phyloP scores from a whole-genome alignment of 2,113 vertebrate genomes.

The Globicephala melas region DNA sequence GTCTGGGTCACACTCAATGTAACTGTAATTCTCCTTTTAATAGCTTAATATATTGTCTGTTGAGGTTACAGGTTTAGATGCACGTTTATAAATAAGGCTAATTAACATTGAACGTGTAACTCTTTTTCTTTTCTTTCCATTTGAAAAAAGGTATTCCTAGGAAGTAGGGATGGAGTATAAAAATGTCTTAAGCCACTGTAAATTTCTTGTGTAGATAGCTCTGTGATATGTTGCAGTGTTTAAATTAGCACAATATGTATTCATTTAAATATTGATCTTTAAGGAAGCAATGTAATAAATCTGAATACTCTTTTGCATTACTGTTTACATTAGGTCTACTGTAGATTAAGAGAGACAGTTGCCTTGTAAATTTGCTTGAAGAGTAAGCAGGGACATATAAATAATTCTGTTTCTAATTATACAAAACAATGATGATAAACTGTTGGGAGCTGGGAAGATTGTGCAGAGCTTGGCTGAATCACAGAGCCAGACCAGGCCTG shows the following conservation, averaged over 20 bases:
- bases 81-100: conserved; percentile 82
- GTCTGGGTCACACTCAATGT: conserved; percentile 40
- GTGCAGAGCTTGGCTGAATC: conserved; percentile 75
- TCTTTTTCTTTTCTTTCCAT: conserved; percentile 50
- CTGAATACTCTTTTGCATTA: conserved; percentile 82
- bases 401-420: conserved; percentile 90
- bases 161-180: conserved; percentile 79
- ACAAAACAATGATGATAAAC: conserved; percentile 86
- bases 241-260: conserved; percentile 83
- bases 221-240: conserved; percentile 79
- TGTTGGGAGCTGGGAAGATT: conserved; percentile 79
- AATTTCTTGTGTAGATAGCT: conserved; percentile 82
- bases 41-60: conserved; percentile 67
- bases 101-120: conserved; percentile 77
- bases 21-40: conserved; percentile 73
- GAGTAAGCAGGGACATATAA: conserved; percentile 79
- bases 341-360: conserved; percentile 90
- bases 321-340: conserved; percentile 83
- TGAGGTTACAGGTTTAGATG: conserved; percentile 70
- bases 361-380: conserved; percentile 86
- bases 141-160: conserved; percentile 65
- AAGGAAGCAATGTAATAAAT: conserved; percentile 81
- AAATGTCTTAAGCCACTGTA: conserved; percentile 78
- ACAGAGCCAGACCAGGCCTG: conserved; percentile 27
- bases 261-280: conserved; percentile 84